These are phyloP conservation scores for Pseudomugil gertrudae DNA, from an alignment of 2,797 vertebrate species.

Conservation along the genomic window DNA sequence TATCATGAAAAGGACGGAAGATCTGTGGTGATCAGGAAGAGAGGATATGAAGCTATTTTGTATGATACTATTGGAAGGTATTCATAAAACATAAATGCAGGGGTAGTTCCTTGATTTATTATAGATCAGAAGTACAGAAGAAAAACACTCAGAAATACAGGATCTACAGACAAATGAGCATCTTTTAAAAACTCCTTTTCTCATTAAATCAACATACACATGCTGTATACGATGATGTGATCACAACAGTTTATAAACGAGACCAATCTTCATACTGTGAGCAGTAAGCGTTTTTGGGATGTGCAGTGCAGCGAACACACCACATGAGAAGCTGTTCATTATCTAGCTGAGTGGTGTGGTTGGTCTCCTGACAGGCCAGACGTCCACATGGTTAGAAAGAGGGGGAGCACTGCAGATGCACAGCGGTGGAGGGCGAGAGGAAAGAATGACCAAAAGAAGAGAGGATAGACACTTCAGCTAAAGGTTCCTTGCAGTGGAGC, in stretches of 20 bases:
- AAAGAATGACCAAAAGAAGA: constrained; percentile 14
- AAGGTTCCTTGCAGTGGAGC: constrained; percentile 52
- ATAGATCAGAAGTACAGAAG: background rate
- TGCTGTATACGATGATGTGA: background rate
- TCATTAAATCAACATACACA: constrained; percentile 7
- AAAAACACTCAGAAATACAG: background rate
- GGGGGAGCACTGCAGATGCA: constrained; percentile 5
- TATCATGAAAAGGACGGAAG: constrained; percentile 24
- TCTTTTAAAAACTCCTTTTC: background rate
- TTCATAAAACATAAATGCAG: constrained; percentile 19
- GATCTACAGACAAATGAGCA: constrained; percentile 1
- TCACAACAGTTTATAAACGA: background rate
- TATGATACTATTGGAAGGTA: constrained; percentile 11
- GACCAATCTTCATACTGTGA: background rate
- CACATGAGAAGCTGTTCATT: constrained; percentile 51
- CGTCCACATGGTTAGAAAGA: constrained; percentile 40
- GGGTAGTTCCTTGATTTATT: constrained; percentile 19
- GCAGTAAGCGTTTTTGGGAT: constrained; percentile 5
- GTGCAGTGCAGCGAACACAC: background rate
- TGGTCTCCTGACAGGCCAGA: constrained; percentile 53
- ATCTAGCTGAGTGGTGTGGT: constrained; percentile 59
- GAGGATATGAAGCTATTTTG: constrained; percentile 27
- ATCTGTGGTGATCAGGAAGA: constrained; percentile 20
- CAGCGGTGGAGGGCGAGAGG: constrained; percentile 7
- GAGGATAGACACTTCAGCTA: constrained; percentile 15